Percentiles rank a stretch among this genome's conserved stretches.
These are phyloP conservation scores for Trisateles emortualis DNA, from an alignment of 2,888 invertebrate genomes.

Conservation along the genomic window DNA sequence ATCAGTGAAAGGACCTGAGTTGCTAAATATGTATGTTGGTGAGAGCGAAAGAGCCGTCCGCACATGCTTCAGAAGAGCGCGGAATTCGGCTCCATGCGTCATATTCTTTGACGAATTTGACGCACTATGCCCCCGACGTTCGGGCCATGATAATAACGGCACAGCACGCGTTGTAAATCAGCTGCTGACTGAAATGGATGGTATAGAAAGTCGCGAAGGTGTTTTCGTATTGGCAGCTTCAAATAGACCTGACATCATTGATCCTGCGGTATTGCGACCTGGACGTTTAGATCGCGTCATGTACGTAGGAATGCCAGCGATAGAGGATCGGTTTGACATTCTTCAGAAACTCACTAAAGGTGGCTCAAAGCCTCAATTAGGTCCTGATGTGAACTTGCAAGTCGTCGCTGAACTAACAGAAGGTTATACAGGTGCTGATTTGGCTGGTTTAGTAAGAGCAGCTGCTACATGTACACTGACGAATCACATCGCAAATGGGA, in stretches of 20 bases:
- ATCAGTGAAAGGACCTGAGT: constrained; percentile 99
- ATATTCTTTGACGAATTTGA: constrained; percentile 99
- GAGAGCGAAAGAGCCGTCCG: constrained; percentile 99
- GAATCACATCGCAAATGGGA: constrained; percentile 89
- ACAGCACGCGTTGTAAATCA: constrained; percentile 97
- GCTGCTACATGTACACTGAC: constrained; percentile 94
- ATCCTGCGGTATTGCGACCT: constrained; percentile 95
- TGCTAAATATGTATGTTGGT: constrained; percentile 99
- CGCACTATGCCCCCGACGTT: constrained; percentile 96
- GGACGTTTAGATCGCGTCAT: constrained; percentile 96
- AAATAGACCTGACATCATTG: constrained; percentile 98
- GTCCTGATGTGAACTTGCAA: constrained; percentile 91
- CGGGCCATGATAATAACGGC: constrained; percentile 90
- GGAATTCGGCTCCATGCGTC: constrained; percentile 98
- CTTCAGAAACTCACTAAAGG: constrained; percentile 95
- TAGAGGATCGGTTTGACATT: constrained; percentile 94
- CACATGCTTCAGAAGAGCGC: constrained; percentile 97
- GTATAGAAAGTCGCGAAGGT: constrained; percentile 95
- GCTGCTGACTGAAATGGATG: constrained; percentile 99
- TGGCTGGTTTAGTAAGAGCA: constrained; percentile 95
- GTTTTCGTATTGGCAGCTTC: constrained; percentile 98
- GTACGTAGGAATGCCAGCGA: constrained; percentile 95
- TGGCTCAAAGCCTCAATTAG: constrained; percentile 92
- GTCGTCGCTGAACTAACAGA: constrained; percentile 90
- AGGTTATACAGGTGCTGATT: constrained; percentile 97